A percentile compares a stretch with the other conserved stretches of the same genome.
These are phyloP conservation scores for Pediacus dermestoides DNA, from an alignment of 2,888 invertebrate species.

Conservation along the genomic window DNA sequence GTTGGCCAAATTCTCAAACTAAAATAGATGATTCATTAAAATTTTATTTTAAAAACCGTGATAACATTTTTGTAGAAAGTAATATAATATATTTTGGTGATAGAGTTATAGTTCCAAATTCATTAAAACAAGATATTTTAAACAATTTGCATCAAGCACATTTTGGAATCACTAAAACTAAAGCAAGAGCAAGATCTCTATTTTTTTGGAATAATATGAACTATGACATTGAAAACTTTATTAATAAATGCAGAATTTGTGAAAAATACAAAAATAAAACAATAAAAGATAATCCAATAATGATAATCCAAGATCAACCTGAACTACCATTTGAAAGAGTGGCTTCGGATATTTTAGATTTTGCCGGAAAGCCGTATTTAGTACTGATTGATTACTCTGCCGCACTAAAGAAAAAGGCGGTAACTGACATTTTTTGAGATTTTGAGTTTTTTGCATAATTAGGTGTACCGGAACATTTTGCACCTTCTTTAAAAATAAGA, in stretches of 20 bases:
- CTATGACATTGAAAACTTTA: too few relatives aligned
- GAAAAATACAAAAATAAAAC: too few relatives aligned
- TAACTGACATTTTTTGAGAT: too few relatives aligned
- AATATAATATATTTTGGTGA: slow-evolving; percentile 2
- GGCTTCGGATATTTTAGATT: slow-evolving; percentile 19
- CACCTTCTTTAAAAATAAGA: too few relatives aligned
- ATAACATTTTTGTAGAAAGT: background rate
- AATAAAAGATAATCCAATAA: too few relatives aligned
- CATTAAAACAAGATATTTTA: slow-evolving; percentile 3
- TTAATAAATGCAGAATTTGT: too few relatives aligned
- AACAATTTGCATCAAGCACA: slow-evolving; percentile 4
- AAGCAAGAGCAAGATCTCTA: slow-evolving; percentile 7
- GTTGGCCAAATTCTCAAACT: slow-evolving; percentile 5
- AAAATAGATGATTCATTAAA: slow-evolving; percentile 4
- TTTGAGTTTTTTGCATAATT: too few relatives aligned
- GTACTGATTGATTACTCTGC: slow-evolving; percentile 23
- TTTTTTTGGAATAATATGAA: too few relatives aligned
- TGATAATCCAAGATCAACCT: too few relatives aligned
- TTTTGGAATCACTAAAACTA: slow-evolving; percentile 8
- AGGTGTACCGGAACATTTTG: too few relatives aligned
- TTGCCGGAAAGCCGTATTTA: slow-evolving; percentile 14
- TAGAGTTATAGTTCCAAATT: slow-evolving; percentile 3
- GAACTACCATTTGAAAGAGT: slow-evolving; percentile 24
- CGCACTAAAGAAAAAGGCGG: too few relatives aligned
- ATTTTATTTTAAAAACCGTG: slow-evolving; percentile 2